Evolutionary conservation across 2,888 invertebrate genomes (phyloP).

Genomic region (Entomobrya proxima): DNA sequence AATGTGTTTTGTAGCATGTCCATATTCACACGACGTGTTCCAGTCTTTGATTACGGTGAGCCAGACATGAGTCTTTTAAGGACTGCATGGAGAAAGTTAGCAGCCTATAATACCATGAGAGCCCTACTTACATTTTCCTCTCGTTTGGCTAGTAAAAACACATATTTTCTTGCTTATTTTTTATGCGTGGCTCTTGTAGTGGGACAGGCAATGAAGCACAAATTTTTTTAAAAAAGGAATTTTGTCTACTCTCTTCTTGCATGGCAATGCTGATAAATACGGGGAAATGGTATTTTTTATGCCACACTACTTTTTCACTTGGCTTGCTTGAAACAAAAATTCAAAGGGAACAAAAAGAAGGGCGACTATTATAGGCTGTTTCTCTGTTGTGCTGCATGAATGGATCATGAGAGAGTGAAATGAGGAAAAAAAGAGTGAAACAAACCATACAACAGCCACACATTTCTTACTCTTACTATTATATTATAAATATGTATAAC

Average conservation of each 20-base stretch:
- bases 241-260: not conserved
- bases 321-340: not conserved
- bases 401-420: not conserved
- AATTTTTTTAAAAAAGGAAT: not conserved
- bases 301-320: not conserved
- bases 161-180: not conserved
- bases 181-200: not conserved
- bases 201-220: not conserved
- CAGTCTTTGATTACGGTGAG: not conserved
- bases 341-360: not conserved
- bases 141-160: not conserved
- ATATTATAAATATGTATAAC: not conserved
- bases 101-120: not conserved
- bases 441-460: constrained; percentile 15
- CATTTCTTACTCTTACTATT: too few relatives aligned
- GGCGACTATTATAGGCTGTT: not conserved
- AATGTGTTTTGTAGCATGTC: not conserved
- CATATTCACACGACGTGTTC: not conserved
- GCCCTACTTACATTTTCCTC: not conserved
- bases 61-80: too few relatives aligned
- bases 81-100: not conserved
- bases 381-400: not conserved
- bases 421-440: not conserved
- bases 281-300: not conserved
- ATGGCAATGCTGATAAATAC: not conserved